Conservation (phyloP, 2,888 invertebrate genomes). For the Scaptomyza parva region DNA sequence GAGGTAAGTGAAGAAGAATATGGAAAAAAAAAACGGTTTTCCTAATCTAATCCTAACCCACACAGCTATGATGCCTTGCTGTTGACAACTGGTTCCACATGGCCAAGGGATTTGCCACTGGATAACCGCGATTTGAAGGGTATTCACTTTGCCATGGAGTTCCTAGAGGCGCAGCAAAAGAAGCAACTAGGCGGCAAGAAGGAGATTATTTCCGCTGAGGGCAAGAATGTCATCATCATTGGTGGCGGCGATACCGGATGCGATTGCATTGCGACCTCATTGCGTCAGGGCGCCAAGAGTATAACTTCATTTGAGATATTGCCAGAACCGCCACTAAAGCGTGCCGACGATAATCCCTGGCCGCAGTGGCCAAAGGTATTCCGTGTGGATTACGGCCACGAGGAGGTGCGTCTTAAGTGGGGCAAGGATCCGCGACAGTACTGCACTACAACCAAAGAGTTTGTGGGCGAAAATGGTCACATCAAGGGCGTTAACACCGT, state of each 20-base stretch:
- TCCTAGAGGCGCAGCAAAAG: constrained; percentile 98
- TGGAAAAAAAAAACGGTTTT: not conserved
- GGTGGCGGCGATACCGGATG: constrained; percentile 96
- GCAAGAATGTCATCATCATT: constrained; percentile 97
- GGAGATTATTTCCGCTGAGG: constrained; percentile 91
- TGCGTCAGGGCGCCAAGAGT: constrained; percentile 93
- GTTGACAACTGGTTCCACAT: constrained; percentile 97
- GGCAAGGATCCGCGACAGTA: constrained; percentile 97
- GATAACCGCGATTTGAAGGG: constrained; percentile 95
- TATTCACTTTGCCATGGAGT: constrained; percentile 99
- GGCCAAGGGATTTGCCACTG: constrained; percentile 96
- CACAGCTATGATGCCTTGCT: constrained; percentile 93
- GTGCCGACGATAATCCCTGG: constrained; percentile 98
- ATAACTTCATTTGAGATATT: constrained; percentile 99
- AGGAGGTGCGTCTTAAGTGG: constrained; percentile 96
- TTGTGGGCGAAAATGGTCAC: constrained; percentile 94
- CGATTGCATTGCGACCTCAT: constrained; percentile 99
- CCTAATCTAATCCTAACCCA: not conserved
- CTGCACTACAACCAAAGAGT: constrained; percentile 97
- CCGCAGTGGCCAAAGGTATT: constrained; percentile 99
- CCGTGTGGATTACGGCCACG: constrained; percentile 99
- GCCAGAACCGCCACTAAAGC: constrained; percentile 93
- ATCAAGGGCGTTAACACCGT: constrained; percentile 96
- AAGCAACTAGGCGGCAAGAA: constrained; percentile 91
- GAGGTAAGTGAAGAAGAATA: too few relatives aligned